Conservation (phyloP, 2,888 invertebrate species). For the Drosophila diplacantha region DNA sequence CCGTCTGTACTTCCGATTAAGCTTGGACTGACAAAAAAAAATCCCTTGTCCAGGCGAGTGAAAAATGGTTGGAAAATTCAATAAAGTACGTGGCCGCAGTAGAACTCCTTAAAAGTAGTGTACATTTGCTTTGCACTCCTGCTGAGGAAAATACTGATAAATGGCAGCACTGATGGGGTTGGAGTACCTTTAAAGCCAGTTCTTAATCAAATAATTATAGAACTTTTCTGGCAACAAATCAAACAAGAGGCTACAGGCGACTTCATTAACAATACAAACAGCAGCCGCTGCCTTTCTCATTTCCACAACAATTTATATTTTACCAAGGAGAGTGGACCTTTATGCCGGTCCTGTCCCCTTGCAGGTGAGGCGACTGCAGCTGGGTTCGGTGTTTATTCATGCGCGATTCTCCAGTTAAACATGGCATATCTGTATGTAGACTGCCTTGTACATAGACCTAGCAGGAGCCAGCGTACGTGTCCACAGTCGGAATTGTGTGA, state of each 20-base stretch:
- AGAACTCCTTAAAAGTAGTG: conserved; percentile 14
- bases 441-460: conserved; percentile 13
- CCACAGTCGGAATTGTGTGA: conserved; percentile 14
- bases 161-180: not conserved
- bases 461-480: conserved; percentile 13
- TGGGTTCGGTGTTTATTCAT: conserved; percentile 16
- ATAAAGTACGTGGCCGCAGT: conserved; percentile 32
- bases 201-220: conserved; percentile 16
- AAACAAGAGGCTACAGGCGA: conserved; percentile 24
- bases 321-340: conserved; percentile 8
- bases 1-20: not conserved
- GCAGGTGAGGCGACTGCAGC: conserved; percentile 16
- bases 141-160: not conserved
- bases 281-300: conserved; percentile 25
- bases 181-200: no score
- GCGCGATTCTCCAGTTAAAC: conserved; percentile 29
- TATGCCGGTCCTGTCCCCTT: not conserved
- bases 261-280: conserved; percentile 37
- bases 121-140: not conserved
- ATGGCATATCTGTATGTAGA: conserved; percentile 4
- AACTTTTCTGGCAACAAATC: conserved; percentile 12
- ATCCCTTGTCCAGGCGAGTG: not conserved
- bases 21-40: not conserved
- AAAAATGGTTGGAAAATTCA: conserved; percentile 23
- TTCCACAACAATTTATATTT: conserved; percentile 27